phyloP scores from a whole-genome alignment of 2,888 invertebrate species.

The Pristionchus maxplancki region DNA sequence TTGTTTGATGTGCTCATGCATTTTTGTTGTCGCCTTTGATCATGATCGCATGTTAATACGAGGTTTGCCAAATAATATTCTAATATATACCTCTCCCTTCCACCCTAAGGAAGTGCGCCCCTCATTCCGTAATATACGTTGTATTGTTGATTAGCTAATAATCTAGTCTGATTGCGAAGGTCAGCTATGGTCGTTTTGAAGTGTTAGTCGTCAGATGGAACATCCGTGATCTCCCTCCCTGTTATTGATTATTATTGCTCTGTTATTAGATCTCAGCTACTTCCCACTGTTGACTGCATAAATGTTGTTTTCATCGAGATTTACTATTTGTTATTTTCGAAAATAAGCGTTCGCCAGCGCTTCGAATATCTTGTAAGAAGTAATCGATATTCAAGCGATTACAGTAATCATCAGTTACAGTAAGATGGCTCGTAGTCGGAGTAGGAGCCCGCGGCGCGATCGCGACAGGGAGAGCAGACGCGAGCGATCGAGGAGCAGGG shows the following conservation, averaged over 20 bases:
- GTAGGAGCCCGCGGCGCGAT: constrained; percentile 41
- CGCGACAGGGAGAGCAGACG: constrained; percentile 47
- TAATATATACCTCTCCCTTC: background rate
- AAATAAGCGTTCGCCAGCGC: background rate
- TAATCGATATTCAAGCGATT: background rate
- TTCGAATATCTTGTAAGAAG: background rate
- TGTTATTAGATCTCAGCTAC: background rate
- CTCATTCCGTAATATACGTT: background rate
- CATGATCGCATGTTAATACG: background rate
- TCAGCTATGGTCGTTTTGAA: background rate
- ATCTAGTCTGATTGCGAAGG: background rate
- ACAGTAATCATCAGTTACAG: constrained; percentile 8
- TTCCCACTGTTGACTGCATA: background rate
- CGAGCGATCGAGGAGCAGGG: constrained; percentile 49
- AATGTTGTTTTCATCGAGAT: background rate
- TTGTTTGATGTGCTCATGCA: background rate
- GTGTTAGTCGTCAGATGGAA: background rate
- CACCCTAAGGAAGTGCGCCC: background rate
- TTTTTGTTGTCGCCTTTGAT: background rate
- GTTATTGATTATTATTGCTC: background rate
- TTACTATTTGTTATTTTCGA: background rate
- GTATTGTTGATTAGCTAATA: background rate
- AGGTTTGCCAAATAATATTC: background rate
- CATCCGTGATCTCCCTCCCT: background rate
- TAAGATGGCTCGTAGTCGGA: constrained; percentile 48